Conservation (phyloP, 2,113 vertebrate genomes). For the Indri indri region DNA sequence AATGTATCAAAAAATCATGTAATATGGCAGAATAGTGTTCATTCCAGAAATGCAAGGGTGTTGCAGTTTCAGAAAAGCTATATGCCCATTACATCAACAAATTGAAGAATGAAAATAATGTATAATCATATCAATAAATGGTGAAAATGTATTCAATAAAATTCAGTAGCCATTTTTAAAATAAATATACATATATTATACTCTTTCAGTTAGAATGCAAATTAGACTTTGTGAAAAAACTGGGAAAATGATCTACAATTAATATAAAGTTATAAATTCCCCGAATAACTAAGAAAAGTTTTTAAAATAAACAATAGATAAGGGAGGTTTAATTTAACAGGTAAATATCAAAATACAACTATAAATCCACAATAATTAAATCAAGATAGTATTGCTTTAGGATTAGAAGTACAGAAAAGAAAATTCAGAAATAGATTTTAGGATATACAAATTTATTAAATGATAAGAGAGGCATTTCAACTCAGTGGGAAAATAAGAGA, state of each 20-base stretch:
- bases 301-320: not conserved
- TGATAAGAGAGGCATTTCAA: not conserved
- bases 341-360: not conserved
- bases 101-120: not conserved
- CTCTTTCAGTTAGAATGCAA: not conserved
- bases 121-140: not conserved
- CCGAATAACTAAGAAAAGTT: not conserved
- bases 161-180: not conserved
- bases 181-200: not conserved
- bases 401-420: not conserved
- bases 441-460: not conserved
- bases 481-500: not conserved
- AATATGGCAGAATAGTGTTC: no score
- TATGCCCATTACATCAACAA: not conserved
- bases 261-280: not conserved
- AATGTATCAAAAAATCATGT: no score
- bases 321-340: not conserved
- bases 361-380: not conserved
- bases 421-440: not conserved
- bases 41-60: not conserved
- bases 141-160: not conserved
- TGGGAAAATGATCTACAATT: not conserved
- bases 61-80: not conserved
- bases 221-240: not conserved
- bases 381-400: not conserved